Percentiles rank a stretch among this genome's conserved stretches.
phyloP scores from a whole-genome alignment of 2,888 invertebrate species.

The Acanthosepion esculentum region DNA sequence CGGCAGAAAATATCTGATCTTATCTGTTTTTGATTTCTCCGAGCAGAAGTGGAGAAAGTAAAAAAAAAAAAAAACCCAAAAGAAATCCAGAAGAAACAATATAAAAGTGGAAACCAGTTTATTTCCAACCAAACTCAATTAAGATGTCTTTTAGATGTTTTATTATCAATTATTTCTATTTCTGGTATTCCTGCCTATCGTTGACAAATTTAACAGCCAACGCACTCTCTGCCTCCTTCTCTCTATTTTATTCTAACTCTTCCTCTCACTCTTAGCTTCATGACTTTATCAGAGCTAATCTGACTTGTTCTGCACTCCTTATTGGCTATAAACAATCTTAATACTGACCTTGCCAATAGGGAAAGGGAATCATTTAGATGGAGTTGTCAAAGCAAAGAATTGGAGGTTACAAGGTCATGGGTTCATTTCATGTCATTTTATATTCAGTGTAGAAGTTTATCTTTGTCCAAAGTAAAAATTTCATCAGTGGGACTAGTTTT shows the following conservation, averaged over 20 bases:
- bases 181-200: background rate
- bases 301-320: background rate
- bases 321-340: background rate
- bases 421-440: too few species aligned
- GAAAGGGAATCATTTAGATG: too few species aligned
- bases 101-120: background rate
- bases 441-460: too few species aligned
- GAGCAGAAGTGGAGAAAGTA: too few species aligned
- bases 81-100: background rate
- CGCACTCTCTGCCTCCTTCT: background rate
- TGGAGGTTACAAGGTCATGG: too few species aligned
- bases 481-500: too few species aligned
- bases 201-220: background rate
- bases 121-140: slow-evolving; percentile 20
- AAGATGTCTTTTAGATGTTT: background rate
- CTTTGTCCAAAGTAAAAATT: too few species aligned
- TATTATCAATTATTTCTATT: slow-evolving; percentile 33
- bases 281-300: background rate
- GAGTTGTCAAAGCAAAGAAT: too few species aligned
- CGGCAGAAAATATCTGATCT: too few species aligned
- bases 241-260: background rate
- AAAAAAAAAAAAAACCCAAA: too few species aligned
- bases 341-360: background rate
- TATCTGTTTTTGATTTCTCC: too few species aligned
- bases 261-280: background rate